Evolutionary conservation across 2,888 invertebrate species (phyloP).

Genomic region (Amiota minor): DNA sequence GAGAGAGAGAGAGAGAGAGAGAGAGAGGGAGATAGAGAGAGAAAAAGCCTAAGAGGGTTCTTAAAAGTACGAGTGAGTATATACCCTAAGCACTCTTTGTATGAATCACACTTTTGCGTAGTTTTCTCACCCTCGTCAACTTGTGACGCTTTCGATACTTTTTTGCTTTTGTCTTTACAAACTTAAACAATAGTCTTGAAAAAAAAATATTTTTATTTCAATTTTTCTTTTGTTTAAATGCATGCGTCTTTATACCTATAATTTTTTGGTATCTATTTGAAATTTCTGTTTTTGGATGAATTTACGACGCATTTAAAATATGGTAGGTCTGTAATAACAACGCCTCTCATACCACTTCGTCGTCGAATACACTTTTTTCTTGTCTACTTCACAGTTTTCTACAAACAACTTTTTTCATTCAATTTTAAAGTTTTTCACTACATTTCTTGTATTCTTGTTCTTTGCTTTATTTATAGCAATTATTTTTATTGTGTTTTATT

Average conservation of each 20-base stretch:
- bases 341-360: background rate
- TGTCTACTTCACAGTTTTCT: conserved; percentile 11
- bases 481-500: conserved; percentile 6
- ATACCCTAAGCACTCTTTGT: conserved; percentile 14
- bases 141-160: no score
- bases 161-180: background rate
- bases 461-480: conserved; percentile 11
- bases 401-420: background rate
- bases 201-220: no score
- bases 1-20: no score
- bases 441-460: conserved; percentile 3
- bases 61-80: conserved; percentile 13
- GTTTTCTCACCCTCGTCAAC: background rate
- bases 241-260: background rate
- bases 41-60: background rate
- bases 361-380: background rate
- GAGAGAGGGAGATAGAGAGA: no score
- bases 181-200: no score
- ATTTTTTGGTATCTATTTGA: background rate
- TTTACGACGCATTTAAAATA: conserved; percentile 5
- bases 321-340: conserved; percentile 4
- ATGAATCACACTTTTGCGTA: conserved; percentile 43
- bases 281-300: background rate
- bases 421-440: background rate
- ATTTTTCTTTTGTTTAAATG: no score